Evolutionary conservation across 2,888 invertebrate genomes (phyloP), one percentile per base, ranked within the genome.

Genomic region (Lasioglossum zephyrum): DNA sequence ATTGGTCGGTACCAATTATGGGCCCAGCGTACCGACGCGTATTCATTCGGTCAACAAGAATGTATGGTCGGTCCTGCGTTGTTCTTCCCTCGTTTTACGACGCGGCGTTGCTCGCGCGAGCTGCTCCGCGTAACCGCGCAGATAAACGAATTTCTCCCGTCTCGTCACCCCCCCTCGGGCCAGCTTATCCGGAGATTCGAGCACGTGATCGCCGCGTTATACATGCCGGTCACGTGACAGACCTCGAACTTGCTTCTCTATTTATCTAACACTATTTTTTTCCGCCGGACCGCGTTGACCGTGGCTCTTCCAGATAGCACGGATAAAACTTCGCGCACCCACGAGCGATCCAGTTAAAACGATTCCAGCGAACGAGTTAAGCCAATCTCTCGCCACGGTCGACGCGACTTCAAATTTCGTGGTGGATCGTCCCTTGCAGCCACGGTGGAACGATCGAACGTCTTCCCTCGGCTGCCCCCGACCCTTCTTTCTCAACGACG

Each of bases 31-130:
- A 90, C 89, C 88, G 87, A 92, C 92, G 93, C 93, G 92, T 90
- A 92, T 92, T 93, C 92, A 92, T 93, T 93, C 89, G 87, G 88
- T 90, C 91, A 93, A 93, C 92, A 91, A 92, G 90, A 92, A 91
- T 90, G 91, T 89, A 91, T 89, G 88, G 83, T 85, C 84, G 75
- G 76, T 13, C 41, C 84, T 77, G 82, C 84, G 85, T 87, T 84
- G 81, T 89, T 86, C 87, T 88, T 88, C 83, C 86, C 88, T 88
- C 86, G 86, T 91, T 91, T 91, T 85, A 88, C 85, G 88, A 85
- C 84, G 60, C 84, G 60, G 53, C 89, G 85, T 66, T 49, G 39
- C 22, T 22, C n/a, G 39, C n/a, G 39, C 60, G 31, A 63, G 39
- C 74, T 26, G 53, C 31, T 69, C 72, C 73, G 73, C 73, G 73